Percentiles rank a stretch among this genome's conserved stretches.
Evolutionary conservation across 2,113 vertebrate genomes (phyloP).

Genomic region (Scalopus aquaticus): DNA sequence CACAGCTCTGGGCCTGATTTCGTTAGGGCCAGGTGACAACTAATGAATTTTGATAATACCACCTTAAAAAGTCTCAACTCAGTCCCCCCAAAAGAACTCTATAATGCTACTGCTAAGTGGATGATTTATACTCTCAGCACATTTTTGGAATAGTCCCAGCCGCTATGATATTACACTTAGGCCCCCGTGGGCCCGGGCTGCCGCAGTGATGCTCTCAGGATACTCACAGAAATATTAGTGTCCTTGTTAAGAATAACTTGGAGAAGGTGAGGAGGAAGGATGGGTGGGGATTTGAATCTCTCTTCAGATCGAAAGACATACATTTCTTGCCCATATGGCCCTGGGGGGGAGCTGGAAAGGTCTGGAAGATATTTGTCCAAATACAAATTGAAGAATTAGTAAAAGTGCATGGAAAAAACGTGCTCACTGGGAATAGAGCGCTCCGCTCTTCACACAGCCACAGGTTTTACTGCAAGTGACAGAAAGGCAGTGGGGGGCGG

Average conservation of each 20-base stretch:
- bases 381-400: neutral
- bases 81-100: neutral
- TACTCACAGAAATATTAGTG: conserved; percentile 97
- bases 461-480: neutral
- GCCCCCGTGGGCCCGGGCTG: neutral
- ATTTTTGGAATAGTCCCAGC: neutral
- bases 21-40: neutral
- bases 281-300: conserved; percentile 96
- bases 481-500: neutral
- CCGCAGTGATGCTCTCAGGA: neutral
- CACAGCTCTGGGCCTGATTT: neutral
- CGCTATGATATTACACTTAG: neutral
- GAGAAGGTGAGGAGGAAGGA: conserved; percentile 97
- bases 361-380: conserved; percentile 85
- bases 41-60: neutral
- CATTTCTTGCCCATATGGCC: conserved; percentile 95
- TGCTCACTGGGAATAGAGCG: neutral
- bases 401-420: neutral
- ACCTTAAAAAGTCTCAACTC: neutral
- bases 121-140: neutral
- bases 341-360: conserved; percentile 96
- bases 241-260: conserved; percentile 99
- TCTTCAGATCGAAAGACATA: conserved; percentile 94
- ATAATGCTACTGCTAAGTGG: neutral
- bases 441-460: neutral